A percentile compares a stretch with the other conserved stretches of the same genome.
Conservation (phyloP, 2,113 vertebrate species). For the Silurus asotus region DNA sequence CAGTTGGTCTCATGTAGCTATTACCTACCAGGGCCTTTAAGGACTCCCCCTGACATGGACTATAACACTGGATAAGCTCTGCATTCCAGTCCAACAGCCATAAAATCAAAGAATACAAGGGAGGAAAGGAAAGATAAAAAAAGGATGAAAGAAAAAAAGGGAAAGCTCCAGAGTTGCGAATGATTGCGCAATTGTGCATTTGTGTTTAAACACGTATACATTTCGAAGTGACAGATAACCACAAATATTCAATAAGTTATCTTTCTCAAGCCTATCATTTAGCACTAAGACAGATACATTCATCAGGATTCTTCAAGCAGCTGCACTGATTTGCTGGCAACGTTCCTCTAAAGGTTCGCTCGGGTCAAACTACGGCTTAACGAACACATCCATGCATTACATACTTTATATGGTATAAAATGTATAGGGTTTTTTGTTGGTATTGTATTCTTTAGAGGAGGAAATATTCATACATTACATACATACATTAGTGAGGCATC, state of each 20-base stretch:
- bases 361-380: neutral
- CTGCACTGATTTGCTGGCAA: conserved; percentile 1
- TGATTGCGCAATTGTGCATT: neutral
- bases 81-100: conserved; percentile 28
- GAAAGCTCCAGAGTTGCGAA: conserved; percentile 13
- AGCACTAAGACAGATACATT: neutral
- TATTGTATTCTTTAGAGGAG: no score
- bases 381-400: no score
- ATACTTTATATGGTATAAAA: no score
- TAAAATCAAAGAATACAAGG: conserved; percentile 29
- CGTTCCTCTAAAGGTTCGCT: neutral
- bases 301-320: neutral
- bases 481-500: no score
- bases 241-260: neutral
- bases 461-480: no score
- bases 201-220: conserved; percentile 19
- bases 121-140: neutral
- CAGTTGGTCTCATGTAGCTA: conserved; percentile 15
- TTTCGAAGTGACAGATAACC: conserved; percentile 6
- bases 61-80: neutral
- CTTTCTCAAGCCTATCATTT: neutral
- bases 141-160: neutral
- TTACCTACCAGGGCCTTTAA: conserved; percentile 34
- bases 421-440: no score
- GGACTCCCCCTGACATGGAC: neutral